Evolutionary conservation across 2,113 vertebrate species (phyloP), one percentile per base, ranked within the genome.

Genomic region (Ibidorhyncha struthersii): DNA sequence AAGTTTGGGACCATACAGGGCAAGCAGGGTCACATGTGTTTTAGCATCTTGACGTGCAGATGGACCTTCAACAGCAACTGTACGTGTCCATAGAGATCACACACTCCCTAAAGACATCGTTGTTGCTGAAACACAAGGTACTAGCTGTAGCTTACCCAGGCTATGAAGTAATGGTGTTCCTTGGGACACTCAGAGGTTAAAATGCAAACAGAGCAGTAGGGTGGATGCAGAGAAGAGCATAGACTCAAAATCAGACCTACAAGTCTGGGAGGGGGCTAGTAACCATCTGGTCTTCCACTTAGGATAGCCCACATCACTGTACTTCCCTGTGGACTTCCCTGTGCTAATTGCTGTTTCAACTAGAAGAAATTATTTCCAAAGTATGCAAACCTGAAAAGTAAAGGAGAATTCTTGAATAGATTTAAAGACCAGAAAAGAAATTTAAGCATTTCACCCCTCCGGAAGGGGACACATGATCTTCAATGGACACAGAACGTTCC

Each of bases 81-180:
- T 5, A 2, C 23, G 16, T 73, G 41, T 40, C 38, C 70, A 3
- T 27, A 56, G 58, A 61, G 22, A 66, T 32, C 55, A n/a, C 8
- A 12, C 20, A 8, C 17, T 58, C 32, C 30, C 23, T 30, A 13
- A 69, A 71, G 43, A 15, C 30, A 40, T 47, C 47, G 29, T 38
- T 85, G 14, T 5, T 71, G 43, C 76, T 62, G 62, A 72, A 82
- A 82, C 3, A 5, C 72, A 76, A 8, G 52, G 34, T 20, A 36
- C 3, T 12, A 71, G 22, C 22, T 89, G 43, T n/a, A 50, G 34
- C 14, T 58, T 80, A 41, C 12, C 11, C 53, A 27, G 29, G 17
- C 25, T 0, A 0, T 29, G 45, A 67, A 36, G 19, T 0, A 36
- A 17, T 38, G 56, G 23, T 59, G 14, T 76, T 49, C 43, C 26